Evolutionary conservation across 2,797 vertebrate genomes (phyloP).

Genomic region (Acrocephalus scirpaceus): DNA sequence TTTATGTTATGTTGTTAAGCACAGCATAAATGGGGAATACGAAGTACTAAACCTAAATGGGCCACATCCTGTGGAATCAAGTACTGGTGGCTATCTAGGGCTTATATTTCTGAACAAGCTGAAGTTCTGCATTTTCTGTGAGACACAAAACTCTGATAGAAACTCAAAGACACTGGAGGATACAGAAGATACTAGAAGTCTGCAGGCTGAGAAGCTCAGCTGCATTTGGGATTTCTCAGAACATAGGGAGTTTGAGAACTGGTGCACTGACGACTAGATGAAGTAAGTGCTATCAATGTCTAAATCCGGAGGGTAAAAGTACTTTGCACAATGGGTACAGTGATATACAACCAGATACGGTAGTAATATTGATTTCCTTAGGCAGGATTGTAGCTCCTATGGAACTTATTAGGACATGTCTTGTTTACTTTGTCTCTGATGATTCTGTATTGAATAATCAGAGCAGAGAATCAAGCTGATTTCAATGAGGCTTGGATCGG

Average conservation of each 20-base stretch:
- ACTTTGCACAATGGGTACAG: background rate
- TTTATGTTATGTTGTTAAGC: background rate
- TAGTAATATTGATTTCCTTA: slow-evolving; percentile 15
- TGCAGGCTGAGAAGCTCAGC: background rate
- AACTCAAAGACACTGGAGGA: background rate
- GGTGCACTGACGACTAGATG: background rate
- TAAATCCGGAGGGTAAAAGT: background rate
- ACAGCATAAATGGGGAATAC: background rate
- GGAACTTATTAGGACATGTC: background rate
- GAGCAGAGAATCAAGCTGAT: slow-evolving; percentile 27
- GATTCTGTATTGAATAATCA: slow-evolving; percentile 32
- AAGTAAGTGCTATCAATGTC: background rate
- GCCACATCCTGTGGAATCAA: background rate
- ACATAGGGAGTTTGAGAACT: background rate
- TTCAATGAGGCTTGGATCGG: slow-evolving; percentile 2
- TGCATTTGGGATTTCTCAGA: background rate
- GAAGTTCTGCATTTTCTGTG: background rate
- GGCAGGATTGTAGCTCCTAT: background rate
- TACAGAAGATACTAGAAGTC: background rate
- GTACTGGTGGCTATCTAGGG: background rate
- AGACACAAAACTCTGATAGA: background rate
- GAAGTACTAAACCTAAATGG: background rate
- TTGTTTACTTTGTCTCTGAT: slow-evolving; percentile 46
- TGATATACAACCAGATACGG: background rate
- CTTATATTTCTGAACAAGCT: background rate